A percentile compares a stretch with the other conserved stretches of the same genome.
These are phyloP conservation scores for Erinaceus europaeus DNA, from an alignment of 2,113 vertebrate species.

Conservation along the genomic window DNA sequence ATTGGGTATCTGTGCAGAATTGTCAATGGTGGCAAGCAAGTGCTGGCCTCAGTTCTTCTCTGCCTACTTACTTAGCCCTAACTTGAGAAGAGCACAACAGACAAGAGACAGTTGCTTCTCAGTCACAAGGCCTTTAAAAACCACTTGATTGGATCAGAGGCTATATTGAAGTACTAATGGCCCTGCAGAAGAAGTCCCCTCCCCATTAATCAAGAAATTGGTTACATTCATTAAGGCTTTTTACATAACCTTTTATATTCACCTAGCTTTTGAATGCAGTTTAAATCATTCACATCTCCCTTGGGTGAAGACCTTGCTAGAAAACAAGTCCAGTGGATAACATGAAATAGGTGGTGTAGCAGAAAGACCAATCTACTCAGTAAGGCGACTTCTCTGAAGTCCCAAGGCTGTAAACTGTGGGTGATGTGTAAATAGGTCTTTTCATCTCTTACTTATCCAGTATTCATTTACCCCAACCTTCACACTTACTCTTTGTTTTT, in stretches of 20 bases:
- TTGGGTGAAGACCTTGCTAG: not conserved
- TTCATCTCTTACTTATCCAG: not conserved
- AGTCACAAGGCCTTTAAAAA: not conserved
- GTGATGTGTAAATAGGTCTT: not conserved
- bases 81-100: not conserved
- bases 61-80: not conserved
- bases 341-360: not conserved
- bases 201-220: not conserved
- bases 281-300: not conserved
- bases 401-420: not conserved
- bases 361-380: not conserved
- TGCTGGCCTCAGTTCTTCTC: not conserved
- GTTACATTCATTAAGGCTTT: not conserved
- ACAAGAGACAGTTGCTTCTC: not conserved
- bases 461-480: constrained; percentile 28
- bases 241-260: too few species aligned
- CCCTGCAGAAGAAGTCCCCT: not conserved
- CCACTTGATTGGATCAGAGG: not conserved
- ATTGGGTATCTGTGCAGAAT: not conserved
- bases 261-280: not conserved
- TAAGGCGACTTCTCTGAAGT: not conserved
- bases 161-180: not conserved
- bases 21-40: not conserved
- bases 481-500: not conserved
- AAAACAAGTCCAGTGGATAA: not conserved